phyloP scores from a whole-genome alignment of 1,140 invertebrate species.

The Anastatus disparis region DNA sequence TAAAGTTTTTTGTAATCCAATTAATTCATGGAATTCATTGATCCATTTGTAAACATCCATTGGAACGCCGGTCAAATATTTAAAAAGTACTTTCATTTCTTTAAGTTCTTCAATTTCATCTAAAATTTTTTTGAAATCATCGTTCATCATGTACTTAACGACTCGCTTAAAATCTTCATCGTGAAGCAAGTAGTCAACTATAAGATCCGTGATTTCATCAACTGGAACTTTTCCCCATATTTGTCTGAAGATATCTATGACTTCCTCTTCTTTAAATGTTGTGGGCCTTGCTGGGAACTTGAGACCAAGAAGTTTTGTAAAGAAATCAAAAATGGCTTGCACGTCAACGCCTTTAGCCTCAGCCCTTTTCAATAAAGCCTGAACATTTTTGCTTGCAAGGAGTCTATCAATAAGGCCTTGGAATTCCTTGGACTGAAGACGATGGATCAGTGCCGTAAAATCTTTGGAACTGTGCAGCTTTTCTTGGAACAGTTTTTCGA shows the following conservation, averaged over 20 bases:
- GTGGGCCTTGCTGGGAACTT: conserved; percentile 26
- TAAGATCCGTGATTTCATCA: not conserved
- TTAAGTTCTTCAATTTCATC: conserved; percentile 39
- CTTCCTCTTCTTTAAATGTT: conserved; percentile 18
- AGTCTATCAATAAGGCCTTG: conserved; percentile 36
- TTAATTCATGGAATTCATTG: conserved; percentile 43
- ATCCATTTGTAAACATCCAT: conserved; percentile 41
- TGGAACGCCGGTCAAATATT: conserved; percentile 35
- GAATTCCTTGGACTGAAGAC: conserved; percentile 41
- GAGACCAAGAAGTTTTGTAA: conserved; percentile 40
- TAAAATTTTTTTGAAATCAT: conserved; percentile 43
- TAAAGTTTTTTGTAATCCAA: conserved; percentile 34
- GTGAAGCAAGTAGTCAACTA: conserved; percentile 19
- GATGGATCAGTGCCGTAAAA: conserved; percentile 43
- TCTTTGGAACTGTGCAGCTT: conserved; percentile 45
- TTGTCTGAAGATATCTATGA: conserved; percentile 11
- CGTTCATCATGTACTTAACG: conserved; percentile 39
- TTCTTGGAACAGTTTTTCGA: conserved; percentile 45
- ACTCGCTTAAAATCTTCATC: conserved; percentile 47
- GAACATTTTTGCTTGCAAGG: conserved; percentile 32
- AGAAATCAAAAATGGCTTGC: conserved; percentile 24
- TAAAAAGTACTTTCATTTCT: conserved; percentile 39
- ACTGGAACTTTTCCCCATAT: conserved; percentile 15
- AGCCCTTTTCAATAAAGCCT: conserved; percentile 31
- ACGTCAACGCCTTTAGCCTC: conserved; percentile 31